Percentiles rank a stretch among this genome's conserved stretches.
Conservation (phyloP, 2,797 vertebrate species). For the Bradypodion pumilum region DNA sequence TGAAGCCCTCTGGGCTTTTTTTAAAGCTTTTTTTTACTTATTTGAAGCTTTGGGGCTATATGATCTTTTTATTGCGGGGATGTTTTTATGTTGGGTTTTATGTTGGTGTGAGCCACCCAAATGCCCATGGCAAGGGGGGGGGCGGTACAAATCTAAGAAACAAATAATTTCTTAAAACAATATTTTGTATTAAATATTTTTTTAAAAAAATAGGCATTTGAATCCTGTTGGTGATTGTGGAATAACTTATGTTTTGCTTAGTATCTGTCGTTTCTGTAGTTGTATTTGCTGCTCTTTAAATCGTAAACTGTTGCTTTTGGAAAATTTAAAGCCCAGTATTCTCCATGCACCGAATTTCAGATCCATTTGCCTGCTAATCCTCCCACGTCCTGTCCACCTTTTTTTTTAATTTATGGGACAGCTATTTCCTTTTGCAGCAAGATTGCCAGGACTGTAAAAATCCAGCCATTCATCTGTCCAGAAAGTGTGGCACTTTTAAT, state of each 20-base stretch:
- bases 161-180: no score
- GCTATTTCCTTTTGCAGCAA: constrained; percentile 65
- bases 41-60: background rate
- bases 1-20: no score
- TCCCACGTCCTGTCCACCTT: constrained; percentile 44
- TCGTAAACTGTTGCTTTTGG: constrained; percentile 12
- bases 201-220: background rate
- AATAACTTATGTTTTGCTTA: background rate
- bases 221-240: background rate
- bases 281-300: background rate
- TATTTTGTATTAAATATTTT: background rate
- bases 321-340: background rate
- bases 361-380: background rate
- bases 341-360: constrained; percentile 29
- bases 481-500: constrained; percentile 18
- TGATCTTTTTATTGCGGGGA: no score
- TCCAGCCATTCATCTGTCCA: constrained; percentile 36
- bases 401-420: constrained; percentile 68
- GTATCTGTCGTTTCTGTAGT: background rate
- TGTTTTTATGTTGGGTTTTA: no score
- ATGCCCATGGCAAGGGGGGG: no score
- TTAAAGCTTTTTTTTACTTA: no score
- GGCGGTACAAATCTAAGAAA: no score
- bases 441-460: constrained; percentile 52
- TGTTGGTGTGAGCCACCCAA: no score